A percentile compares a stretch with the other conserved stretches of the same genome.
Conservation (phyloP, 2,888 invertebrate genomes). For the Lasioglossum vierecki region DNA sequence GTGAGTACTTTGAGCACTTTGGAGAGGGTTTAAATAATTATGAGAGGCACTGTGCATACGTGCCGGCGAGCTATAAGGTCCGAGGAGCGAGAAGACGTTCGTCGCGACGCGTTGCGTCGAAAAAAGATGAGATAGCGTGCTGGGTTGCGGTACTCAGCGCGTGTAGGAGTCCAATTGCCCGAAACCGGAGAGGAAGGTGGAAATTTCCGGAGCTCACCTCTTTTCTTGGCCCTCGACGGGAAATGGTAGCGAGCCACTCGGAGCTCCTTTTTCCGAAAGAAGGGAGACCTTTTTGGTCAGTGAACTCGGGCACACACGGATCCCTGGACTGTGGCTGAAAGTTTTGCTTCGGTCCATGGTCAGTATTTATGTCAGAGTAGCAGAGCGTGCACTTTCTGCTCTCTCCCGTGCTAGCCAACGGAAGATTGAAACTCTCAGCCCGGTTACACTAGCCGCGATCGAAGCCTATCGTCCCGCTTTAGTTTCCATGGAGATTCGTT, state of each 20-base stretch:
- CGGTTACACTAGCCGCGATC: constrained; percentile 16
- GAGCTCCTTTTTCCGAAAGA: constrained; percentile 50
- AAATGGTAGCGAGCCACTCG: constrained; percentile 53
- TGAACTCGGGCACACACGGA: constrained; percentile 21
- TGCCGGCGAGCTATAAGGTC: constrained; percentile 16
- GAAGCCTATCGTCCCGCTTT: constrained; percentile 29
- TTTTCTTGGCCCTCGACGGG: constrained; percentile 45
- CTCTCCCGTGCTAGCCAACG: constrained; percentile 33
- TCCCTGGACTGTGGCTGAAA: constrained; percentile 47
- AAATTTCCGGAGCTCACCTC: constrained; percentile 52
- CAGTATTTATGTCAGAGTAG: constrained; percentile 54
- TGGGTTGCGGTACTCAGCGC: constrained; percentile 38
- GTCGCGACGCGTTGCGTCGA: too few relatives aligned
- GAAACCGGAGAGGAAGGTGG: constrained; percentile 50
- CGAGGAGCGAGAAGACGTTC: not conserved
- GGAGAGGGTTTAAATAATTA: not conserved
- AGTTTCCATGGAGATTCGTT: constrained; percentile 28
- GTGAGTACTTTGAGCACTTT: not conserved
- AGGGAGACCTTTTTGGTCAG: constrained; percentile 40
- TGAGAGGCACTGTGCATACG: constrained; percentile 8
- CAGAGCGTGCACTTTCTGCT: constrained; percentile 54
- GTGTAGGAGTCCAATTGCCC: constrained; percentile 57
- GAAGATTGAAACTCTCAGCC: constrained; percentile 44
- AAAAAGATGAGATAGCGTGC: constrained; percentile 51
- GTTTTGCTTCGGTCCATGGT: constrained; percentile 41